These are phyloP conservation scores for Phymorhynchus buccinoides DNA, from an alignment of 1,140 invertebrate genomes.

Conservation along the genomic window DNA sequence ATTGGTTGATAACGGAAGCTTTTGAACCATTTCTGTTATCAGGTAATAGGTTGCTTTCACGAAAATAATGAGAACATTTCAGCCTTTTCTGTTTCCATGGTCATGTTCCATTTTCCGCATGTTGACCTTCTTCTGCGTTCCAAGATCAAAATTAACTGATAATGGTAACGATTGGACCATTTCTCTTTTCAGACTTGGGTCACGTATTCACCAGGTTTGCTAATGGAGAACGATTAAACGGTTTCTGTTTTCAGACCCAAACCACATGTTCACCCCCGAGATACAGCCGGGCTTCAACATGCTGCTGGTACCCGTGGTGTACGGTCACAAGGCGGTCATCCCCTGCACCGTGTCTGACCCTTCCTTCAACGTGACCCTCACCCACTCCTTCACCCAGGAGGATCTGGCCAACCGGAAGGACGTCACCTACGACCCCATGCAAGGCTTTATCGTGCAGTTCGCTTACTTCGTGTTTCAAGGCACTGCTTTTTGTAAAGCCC, in stretches of 20 bases:
- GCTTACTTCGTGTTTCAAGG: conserved; percentile 47
- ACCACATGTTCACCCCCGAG: conserved; percentile 41
- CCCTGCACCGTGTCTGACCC: conserved; percentile 55
- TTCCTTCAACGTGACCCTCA: conserved; percentile 44
- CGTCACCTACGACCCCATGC: conserved; percentile 51
- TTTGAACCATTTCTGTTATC: too few relatives aligned
- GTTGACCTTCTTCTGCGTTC: too few relatives aligned
- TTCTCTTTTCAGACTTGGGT: too few relatives aligned
- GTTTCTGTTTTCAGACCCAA: conserved; percentile 49
- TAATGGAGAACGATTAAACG: not conserved
- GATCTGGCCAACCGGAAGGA: conserved; percentile 22
- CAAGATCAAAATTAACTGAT: too few relatives aligned
- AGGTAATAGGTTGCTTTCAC: too few relatives aligned
- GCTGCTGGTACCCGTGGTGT: conserved; percentile 28
- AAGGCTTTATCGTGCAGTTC: conserved; percentile 51
- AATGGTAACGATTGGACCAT: too few relatives aligned
- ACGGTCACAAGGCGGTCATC: conserved; percentile 33
- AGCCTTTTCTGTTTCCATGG: too few relatives aligned
- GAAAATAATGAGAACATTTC: too few relatives aligned
- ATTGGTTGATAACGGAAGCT: too few relatives aligned
- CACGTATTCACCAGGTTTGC: too few relatives aligned
- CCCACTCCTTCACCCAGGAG: not conserved
- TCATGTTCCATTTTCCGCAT: too few relatives aligned
- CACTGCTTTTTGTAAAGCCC: conserved; percentile 45
- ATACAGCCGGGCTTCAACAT: not conserved